phyloP scores from a whole-genome alignment of 1,140 invertebrate genomes.

The Drosophila lini region DNA sequence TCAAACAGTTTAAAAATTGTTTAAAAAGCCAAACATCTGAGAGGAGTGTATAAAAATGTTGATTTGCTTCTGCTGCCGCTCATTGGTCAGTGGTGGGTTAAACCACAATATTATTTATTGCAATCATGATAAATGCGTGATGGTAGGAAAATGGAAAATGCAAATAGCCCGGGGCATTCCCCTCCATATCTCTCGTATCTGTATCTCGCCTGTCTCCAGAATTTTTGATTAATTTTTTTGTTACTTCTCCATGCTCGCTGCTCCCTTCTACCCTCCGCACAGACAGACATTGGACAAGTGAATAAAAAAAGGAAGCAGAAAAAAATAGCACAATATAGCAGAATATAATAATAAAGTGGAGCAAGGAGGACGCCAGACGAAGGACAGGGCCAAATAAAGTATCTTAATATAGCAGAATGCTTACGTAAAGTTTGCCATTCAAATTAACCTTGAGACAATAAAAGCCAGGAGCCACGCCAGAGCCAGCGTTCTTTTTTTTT shows the following conservation, averaged over 20 bases:
- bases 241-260: not conserved
- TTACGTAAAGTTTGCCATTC: constrained; percentile 73
- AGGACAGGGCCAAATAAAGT: constrained; percentile 25
- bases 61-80: constrained; percentile 3
- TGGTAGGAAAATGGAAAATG: constrained; percentile 55
- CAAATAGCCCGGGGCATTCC: constrained; percentile 47
- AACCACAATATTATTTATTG: constrained; percentile 72
- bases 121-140: constrained; percentile 63
- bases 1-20: constrained; percentile 43
- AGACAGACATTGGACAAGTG: constrained; percentile 23
- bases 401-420: constrained; percentile 41
- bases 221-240: constrained; percentile 72
- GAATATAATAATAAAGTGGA: constrained; percentile 57
- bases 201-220: constrained; percentile 50
- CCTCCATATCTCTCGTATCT: constrained; percentile 35
- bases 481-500: constrained; percentile 3
- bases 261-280: not conserved
- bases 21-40: constrained; percentile 16
- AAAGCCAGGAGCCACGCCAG: constrained; percentile 35
- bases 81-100: constrained; percentile 45
- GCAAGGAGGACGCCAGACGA: not conserved
- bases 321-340: constrained; percentile 19
- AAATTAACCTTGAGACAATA: constrained; percentile 81
- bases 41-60: constrained; percentile 13
- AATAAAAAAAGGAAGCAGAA: constrained; percentile 24